Conservation (phyloP, 2,888 invertebrate species). For the Lysandra bellargus region DNA sequence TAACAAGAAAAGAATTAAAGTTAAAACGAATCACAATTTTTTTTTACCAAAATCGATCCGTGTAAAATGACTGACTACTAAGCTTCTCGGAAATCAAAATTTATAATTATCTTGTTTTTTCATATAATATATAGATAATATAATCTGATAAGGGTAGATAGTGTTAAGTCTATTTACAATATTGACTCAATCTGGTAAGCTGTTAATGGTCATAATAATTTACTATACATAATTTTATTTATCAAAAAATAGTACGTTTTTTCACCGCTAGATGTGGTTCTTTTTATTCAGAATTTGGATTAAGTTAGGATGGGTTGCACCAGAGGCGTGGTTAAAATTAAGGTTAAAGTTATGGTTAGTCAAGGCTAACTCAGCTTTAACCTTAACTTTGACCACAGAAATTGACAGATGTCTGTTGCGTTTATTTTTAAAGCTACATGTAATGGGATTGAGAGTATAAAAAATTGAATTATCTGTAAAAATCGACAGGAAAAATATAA, state of each 20-base stretch:
- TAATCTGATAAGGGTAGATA: neutral
- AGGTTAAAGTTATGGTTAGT: too few relatives aligned
- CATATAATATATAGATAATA: neutral
- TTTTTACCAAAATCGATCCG: neutral
- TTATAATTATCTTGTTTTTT: neutral
- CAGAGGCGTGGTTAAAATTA: too few relatives aligned
- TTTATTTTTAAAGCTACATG: too few relatives aligned
- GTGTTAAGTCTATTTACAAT: neutral
- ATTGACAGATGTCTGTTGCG: too few relatives aligned
- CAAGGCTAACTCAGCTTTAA: too few relatives aligned
- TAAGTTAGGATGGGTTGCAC: neutral
- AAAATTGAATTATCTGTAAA: too few relatives aligned
- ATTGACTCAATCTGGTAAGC: neutral
- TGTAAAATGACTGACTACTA: neutral
- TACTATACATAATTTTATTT: neutral
- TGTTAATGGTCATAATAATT: neutral
- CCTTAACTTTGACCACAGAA: too few relatives aligned
- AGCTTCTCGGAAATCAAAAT: neutral
- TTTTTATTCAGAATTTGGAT: neutral
- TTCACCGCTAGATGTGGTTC: neutral
- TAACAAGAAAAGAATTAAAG: too few relatives aligned
- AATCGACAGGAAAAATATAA: too few relatives aligned
- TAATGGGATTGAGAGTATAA: too few relatives aligned
- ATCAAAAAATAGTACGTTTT: neutral
- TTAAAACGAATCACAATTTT: neutral